Evolutionary conservation across 2,797 vertebrate genomes (phyloP), one percentile per base, ranked within the genome.

Genomic region (Lithobates pipiens): DNA sequence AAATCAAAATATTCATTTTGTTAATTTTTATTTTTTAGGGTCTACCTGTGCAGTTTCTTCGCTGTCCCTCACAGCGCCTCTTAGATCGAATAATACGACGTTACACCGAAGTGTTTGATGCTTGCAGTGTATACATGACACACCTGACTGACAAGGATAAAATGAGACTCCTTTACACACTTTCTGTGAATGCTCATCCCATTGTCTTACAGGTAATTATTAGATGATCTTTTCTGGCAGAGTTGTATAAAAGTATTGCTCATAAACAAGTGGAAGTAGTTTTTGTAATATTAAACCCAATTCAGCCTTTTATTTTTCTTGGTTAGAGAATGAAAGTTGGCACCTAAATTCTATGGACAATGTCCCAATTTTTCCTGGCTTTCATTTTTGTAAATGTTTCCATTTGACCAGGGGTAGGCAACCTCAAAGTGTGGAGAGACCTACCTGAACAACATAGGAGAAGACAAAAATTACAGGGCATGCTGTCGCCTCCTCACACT

Each of bases 121-220:
- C 95, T 0, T 95, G 95, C 42, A 97, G 95, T 88, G 89, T 96
- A 86, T 95, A 95, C 88, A 96, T 96, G 96, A 95, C 95, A 85
- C 95, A 96, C 88, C 95, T 96, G 69, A 93, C 93, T 0, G 94
- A 94, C 32, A 86, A 91, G 3, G 95, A 96, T 91, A 96, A 95
- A 85, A 88, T 97, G 70, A 93, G 95, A n/a, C 94, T 96, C 29
- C 92, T 96, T 10, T 97, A 96, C 88, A 97, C 96, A 0, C 91
- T 97, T 34, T 91, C 96, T 63, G 92, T 96, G 89, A 97, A 95
- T 73, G 85, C 95, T 0, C 95, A 96, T 46, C 95, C 95, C 86
- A 95, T 96, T 85, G 84, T 96, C 50, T 81, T 95, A 32, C 96
- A 96, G 95, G 95, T 96, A 92, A 0, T 75, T 1, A 25, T 39